Evolutionary conservation across 2,888 invertebrate species (phyloP), one percentile per base, ranked within the genome.

Genomic region (Eledone cirrhosa): DNA sequence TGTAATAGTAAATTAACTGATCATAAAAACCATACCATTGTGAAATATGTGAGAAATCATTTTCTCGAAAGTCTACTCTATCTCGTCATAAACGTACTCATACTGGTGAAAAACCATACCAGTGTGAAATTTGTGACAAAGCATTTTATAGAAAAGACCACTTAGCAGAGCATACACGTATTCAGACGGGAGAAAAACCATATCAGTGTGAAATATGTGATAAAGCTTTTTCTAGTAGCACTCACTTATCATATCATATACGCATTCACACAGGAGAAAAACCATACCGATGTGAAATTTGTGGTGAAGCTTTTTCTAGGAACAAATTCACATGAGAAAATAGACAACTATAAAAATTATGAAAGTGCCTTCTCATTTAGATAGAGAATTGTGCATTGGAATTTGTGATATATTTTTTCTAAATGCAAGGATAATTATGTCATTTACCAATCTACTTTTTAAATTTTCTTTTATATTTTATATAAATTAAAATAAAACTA

Each of bases 181-280:
- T 33, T n/a, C 72, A 72, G 11, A 72, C 41, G 4, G 72, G 72
- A n/a, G 72, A 72, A 19, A 31, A 72, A 14, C 29, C 72, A 72
- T 31, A 41, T 3, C 22, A 22, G 2, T 72, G 72, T 33, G 33
- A 72, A 13, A 11, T 72, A 16, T 72, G 72, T 24, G n/a, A n/a
- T 11, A 31, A 72, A 33, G 31, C 72, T 13, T 72, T 72, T 33
- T 72, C n/a, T 31, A 31, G 31, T 33, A n/a, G 22, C 8, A 11
- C 5, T 41, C 41, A 41, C 41, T 41, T 41, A 2, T 5, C 41
- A 41, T 5, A 41, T 72, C 31, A 33, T 31, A 31, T n/a, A 22
- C n/a, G 13, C 72, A 72, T n/a, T 41, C 72, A 22, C 72, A 72
- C 31, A 22, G 72, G 31, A 33, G 72, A 19, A 7, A 72, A 72